Conservation (phyloP, 92 coral and sea anemone genomes). For the Epizoanthus illoricatus region DNA sequence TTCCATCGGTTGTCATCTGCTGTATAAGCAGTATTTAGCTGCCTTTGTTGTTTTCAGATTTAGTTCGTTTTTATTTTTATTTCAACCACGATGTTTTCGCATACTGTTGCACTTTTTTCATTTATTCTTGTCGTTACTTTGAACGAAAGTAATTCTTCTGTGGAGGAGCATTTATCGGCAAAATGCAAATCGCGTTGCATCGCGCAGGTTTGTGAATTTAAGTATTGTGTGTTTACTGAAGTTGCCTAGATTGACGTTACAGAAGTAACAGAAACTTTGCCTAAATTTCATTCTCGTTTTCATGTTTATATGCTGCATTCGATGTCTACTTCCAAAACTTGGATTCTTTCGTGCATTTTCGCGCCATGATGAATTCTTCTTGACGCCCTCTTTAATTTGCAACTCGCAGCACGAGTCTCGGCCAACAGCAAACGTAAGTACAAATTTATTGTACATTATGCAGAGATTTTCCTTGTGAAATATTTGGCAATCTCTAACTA, state of each 20-base stretch:
- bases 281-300: conserved; percentile 1
- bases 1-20: not conserved
- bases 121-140: not conserved
- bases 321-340: not conserved
- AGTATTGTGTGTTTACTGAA: conserved; percentile 16
- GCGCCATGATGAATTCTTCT: not conserved
- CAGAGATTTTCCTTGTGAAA: no score
- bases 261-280: not conserved
- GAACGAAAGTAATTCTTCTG: not conserved
- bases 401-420: not conserved
- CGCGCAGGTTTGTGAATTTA: conserved; percentile 19
- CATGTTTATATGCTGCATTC: not conserved
- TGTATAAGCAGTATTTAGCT: conserved; percentile 3
- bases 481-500: no score
- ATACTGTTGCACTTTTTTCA: not conserved
- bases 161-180: not conserved
- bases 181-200: conserved; percentile 32
- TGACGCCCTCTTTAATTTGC: not conserved
- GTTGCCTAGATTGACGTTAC: not conserved
- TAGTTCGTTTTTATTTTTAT: not conserved
- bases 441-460: conserved; percentile 4
- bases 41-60: not conserved
- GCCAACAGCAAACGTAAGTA: conserved; percentile 20
- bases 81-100: not conserved
- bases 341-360: conserved; percentile 14